Percentiles rank a stretch among this genome's conserved stretches.
These are phyloP conservation scores for Bhutanitis thaidina DNA, from an alignment of 2,888 invertebrate species.

Conservation along the genomic window DNA sequence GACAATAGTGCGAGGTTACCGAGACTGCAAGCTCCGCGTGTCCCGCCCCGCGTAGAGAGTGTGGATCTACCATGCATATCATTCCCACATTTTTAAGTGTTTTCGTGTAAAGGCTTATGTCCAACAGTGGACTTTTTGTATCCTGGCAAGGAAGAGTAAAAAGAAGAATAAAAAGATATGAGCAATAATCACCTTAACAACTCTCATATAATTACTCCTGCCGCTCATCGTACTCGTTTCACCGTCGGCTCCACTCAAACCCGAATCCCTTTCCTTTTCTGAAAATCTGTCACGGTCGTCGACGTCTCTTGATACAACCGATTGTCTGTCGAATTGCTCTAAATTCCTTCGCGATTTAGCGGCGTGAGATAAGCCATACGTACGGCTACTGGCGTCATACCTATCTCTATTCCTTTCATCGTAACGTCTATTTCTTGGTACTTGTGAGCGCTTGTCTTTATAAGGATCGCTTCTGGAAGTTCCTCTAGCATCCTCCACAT, in stretches of 20 bases:
- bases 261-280: constrained; percentile 65
- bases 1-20: too few species aligned
- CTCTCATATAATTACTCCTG: constrained; percentile 59
- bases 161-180: too few species aligned
- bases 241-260: constrained; percentile 63
- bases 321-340: constrained; percentile 55
- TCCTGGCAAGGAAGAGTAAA: too few species aligned
- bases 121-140: too few species aligned
- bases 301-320: constrained; percentile 56
- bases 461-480: constrained; percentile 50
- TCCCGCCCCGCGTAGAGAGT: too few species aligned
- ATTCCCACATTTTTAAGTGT: too few species aligned
- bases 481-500: constrained; percentile 47
- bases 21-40: too few species aligned
- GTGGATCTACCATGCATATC: too few species aligned
- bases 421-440: constrained; percentile 34
- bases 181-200: constrained; percentile 52
- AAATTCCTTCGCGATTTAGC: constrained; percentile 39
- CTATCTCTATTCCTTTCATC: constrained; percentile 30
- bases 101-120: too few species aligned
- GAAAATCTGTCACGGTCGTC: constrained; percentile 52
- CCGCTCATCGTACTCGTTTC: constrained; percentile 64
- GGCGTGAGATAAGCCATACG: constrained; percentile 32
- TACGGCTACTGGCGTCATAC: constrained; percentile 24
- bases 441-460: constrained; percentile 42